Evolutionary conservation across 2,888 invertebrate species (phyloP).

Genomic region (Thereva unica): DNA sequence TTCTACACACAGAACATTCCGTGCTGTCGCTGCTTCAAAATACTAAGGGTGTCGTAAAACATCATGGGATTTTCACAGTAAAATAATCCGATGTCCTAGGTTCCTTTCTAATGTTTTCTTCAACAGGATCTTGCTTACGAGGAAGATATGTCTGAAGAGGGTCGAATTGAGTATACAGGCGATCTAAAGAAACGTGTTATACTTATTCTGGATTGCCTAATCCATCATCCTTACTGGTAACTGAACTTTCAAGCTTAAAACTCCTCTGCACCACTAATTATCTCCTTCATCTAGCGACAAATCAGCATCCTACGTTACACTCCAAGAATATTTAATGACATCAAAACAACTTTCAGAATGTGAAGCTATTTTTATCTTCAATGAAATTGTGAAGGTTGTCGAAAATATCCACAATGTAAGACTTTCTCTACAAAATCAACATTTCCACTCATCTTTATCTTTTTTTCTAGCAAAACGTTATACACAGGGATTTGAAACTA

Average conservation of each 20-base stretch:
- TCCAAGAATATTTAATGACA: slow-evolving; percentile 76
- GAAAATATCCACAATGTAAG: slow-evolving; percentile 72
- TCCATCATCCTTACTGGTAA: slow-evolving; percentile 66
- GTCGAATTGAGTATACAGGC: slow-evolving; percentile 63
- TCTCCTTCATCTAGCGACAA: slow-evolving; percentile 57
- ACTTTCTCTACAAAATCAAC: slow-evolving; percentile 8
- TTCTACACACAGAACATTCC: slow-evolving; percentile 76
- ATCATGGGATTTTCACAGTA: slow-evolving; percentile 77
- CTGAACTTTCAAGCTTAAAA: neutral
- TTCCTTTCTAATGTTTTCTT: slow-evolving; percentile 31
- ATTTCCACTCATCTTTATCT: slow-evolving; percentile 4
- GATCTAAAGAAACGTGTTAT: slow-evolving; percentile 66
- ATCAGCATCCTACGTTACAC: slow-evolving; percentile 65
- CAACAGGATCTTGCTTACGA: slow-evolving; percentile 71
- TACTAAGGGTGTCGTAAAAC: slow-evolving; percentile 74
- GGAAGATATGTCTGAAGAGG: slow-evolving; percentile 63
- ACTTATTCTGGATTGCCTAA: slow-evolving; percentile 74
- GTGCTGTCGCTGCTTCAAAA: slow-evolving; percentile 70
- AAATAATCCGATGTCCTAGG: slow-evolving; percentile 19
- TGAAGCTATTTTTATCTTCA: slow-evolving; percentile 74
- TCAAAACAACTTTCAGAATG: slow-evolving; percentile 75
- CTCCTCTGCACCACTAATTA: neutral
- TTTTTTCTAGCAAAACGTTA: slow-evolving; percentile 69
- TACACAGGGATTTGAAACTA: slow-evolving; percentile 76
- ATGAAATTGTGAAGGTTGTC: slow-evolving; percentile 74